phyloP scores from a whole-genome alignment of 2,113 vertebrate species.

The Stomatorhinus ivindoensis region DNA sequence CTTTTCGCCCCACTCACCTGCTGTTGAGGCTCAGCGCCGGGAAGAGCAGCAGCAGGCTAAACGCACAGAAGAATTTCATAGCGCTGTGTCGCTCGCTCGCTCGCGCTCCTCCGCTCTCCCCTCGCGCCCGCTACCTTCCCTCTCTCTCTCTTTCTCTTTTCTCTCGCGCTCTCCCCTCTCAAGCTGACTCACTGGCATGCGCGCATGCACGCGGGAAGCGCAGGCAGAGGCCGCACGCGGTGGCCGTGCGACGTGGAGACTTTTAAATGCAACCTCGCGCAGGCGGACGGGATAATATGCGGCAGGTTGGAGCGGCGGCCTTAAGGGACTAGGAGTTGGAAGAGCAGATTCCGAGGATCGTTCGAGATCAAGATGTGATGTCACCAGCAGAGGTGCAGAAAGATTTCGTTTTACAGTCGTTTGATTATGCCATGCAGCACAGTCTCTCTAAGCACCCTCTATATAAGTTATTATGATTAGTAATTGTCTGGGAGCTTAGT shows the following conservation, averaged over 20 bases:
- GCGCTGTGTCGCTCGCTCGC: constrained; percentile 54
- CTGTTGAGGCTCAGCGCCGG: constrained; percentile 63
- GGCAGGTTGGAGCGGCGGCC: constrained; percentile 39
- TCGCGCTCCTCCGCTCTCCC: constrained; percentile 31
- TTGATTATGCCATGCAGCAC: constrained; percentile 7
- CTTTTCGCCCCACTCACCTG: constrained; percentile 50
- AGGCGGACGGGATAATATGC: constrained; percentile 42
- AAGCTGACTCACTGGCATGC: constrained; percentile 46
- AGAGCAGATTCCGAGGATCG: constrained; percentile 46
- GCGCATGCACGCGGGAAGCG: constrained; percentile 26
- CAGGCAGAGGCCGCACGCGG: constrained; percentile 56
- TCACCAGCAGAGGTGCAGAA: constrained; percentile 53
- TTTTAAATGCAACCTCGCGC: constrained; percentile 59
- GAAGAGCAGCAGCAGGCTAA: constrained; percentile 63
- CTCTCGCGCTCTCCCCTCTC: constrained; percentile 43
- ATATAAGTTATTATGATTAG: not conserved
- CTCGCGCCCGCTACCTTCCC: constrained; percentile 27
- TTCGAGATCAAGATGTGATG: constrained; percentile 53
- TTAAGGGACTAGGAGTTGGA: constrained; percentile 39
- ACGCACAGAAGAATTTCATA: constrained; percentile 67
- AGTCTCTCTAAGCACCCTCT: constrained; percentile 23
- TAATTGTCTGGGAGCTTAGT: not conserved
- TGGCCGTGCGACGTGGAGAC: constrained; percentile 48
- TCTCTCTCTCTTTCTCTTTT: constrained; percentile 45
- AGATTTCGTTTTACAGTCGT: constrained; percentile 28